These are phyloP conservation scores for Aurelia sp. DNA, from an alignment of 30 jellyfish, hydroid and myxozoan genomes.

Conservation along the genomic window DNA sequence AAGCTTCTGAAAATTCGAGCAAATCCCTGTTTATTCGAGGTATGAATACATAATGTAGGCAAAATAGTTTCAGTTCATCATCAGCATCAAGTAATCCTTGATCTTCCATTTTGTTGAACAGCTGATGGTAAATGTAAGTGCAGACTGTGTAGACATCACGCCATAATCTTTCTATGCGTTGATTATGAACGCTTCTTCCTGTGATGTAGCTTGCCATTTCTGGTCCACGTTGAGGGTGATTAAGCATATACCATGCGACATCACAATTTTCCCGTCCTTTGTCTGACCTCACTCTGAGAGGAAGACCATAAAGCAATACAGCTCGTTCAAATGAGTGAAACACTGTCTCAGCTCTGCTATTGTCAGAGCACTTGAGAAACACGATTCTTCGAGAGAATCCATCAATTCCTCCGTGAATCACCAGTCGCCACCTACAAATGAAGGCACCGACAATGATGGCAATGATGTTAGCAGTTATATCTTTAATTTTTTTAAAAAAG, in stretches of 20 bases:
- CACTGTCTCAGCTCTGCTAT: conserved; percentile 56
- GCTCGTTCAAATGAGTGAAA: conserved; percentile 22
- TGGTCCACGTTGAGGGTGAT: conserved; percentile 44
- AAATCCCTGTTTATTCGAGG: conserved; percentile 32
- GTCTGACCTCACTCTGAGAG: conserved; percentile 67
- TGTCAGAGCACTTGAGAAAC: conserved; percentile 35
- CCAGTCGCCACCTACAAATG: conserved; percentile 49
- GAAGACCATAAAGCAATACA: conserved; percentile 65
- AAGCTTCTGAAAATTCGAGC: conserved; percentile 11
- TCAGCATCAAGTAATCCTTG: conserved; percentile 44
- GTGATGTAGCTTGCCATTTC: conserved; percentile 69
- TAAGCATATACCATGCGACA: conserved; percentile 64
- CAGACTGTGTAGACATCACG: conserved; percentile 65
- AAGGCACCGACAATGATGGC: too few species aligned
- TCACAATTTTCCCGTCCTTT: conserved; percentile 68
- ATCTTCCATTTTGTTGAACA: conserved; percentile 61
- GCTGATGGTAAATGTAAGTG: conserved; percentile 30
- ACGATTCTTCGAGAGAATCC: conserved; percentile 63
- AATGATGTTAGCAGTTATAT: too few species aligned
- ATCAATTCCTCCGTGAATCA: conserved; percentile 56
- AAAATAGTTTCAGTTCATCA: conserved; percentile 13
- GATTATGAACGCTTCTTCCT: conserved; percentile 77
- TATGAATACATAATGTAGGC: conserved; percentile 13
- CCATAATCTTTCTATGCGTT: conserved; percentile 71
- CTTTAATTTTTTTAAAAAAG: too few species aligned